Base-by-base conservation (phyloP, 2,113 vertebrate genomes). In the Erpornis zantholeuca region DNA sequence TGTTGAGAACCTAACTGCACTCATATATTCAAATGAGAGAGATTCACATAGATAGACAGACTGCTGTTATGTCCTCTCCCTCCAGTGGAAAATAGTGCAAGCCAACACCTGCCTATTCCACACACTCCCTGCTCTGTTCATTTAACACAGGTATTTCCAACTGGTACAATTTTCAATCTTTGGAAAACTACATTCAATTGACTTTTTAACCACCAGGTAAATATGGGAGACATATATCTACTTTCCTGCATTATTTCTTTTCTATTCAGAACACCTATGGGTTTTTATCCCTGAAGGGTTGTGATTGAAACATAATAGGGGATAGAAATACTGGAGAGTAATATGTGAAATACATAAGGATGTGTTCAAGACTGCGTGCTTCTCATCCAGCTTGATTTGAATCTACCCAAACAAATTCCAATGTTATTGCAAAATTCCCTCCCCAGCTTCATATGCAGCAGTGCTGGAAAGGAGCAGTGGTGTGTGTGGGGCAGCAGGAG, bases 131-230 rank as follows among this genome's bases (percentile, higher is more conserved):
- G 28, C 72, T 70, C 88, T 35, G 23, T 33, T 82, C 54, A 59
- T 70, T 87, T 63, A 59, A 78, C 4, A 11, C 64, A 70, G 38
- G 71, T 73, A 92, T 82, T 86, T 88, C 88, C 92, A 94, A 83
- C 72, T 78, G 79, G 47, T 84, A 60, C 69, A 49, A 87, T 92
- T 89, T 91, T 59, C 81, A 90, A 13, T 84, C 64, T 86, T 81
- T 71, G 72, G 77, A 91, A 94, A 96, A 89, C 57, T 45, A 61
- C 78, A 82, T 49, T 89, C 77, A 94, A 76, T 92, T 92, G 94
- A 91, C 90, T 87, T 95, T 42, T 68, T 92, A 87, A 91, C 65
- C 61, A 69, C 44, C 44, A 75, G 60, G n/a, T 86, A 93, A 92
- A 91, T 78, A 84, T 22, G 22, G 52, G n/a, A 95, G 77, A 82